Conservation (phyloP, 1,140 invertebrate species). For the Pachypsylla venusta region DNA sequence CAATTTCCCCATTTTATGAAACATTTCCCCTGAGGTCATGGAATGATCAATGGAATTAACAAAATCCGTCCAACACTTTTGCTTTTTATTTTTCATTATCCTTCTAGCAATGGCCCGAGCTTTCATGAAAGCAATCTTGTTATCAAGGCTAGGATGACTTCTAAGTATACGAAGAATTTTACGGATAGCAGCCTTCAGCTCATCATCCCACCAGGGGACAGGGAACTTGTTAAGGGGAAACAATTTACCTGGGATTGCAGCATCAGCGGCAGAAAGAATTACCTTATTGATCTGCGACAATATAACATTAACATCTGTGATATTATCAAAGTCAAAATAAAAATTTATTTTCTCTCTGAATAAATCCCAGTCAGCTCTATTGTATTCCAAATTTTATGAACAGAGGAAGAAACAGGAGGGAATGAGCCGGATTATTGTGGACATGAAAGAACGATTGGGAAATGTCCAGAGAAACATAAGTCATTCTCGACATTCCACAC, state of each 20-base stretch:
- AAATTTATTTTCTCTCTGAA: neutral
- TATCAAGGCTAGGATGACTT: neutral
- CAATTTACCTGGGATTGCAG: neutral
- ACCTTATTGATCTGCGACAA: neutral
- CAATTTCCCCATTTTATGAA: constrained; percentile 1
- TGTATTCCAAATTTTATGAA: neutral
- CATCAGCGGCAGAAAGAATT: neutral
- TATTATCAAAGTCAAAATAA: neutral
- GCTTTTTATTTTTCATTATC: neutral
- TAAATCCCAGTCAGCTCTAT: neutral
- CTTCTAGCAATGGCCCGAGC: neutral
- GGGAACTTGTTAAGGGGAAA: neutral
- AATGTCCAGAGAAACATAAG: constrained; percentile 1
- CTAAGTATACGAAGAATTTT: neutral
- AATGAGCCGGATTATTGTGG: too few relatives aligned
- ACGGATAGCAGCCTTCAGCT: neutral
- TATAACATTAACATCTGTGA: neutral
- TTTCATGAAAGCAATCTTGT: constrained; percentile 4
- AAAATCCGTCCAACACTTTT: neutral
- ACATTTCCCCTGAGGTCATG: neutral
- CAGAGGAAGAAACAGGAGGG: neutral
- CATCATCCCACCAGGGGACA: constrained; percentile 1
- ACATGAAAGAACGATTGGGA: neutral
- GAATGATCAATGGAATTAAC: neutral
- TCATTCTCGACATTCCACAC: neutral